These are phyloP conservation scores for Pristionchus exspectatus DNA, from an alignment of 2,888 invertebrate genomes.

Conservation along the genomic window DNA sequence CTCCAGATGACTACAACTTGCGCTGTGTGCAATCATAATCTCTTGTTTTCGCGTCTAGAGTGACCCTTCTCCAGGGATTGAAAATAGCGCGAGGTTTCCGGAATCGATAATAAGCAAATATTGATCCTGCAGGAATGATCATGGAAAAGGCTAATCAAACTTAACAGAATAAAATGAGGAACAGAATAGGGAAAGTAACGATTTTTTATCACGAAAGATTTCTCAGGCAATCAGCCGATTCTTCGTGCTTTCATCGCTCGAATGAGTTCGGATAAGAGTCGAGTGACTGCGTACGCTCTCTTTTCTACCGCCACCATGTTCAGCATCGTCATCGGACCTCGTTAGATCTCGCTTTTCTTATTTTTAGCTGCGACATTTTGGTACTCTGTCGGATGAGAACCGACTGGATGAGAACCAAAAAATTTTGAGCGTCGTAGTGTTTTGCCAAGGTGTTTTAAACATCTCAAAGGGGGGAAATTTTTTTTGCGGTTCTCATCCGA, in stretches of 20 bases:
- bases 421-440: no score
- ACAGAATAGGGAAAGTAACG: not conserved
- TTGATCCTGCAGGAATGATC: not conserved
- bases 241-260: slow-evolving; percentile 51
- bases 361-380: not conserved
- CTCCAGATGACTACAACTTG: not conserved
- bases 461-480: no score
- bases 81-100: not conserved
- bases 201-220: not conserved
- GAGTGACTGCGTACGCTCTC: slow-evolving; percentile 52
- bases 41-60: not conserved
- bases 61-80: not conserved
- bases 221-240: slow-evolving; percentile 48
- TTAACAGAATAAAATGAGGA: no score
- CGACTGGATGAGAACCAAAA: no score
- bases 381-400: no score
- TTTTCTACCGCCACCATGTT: slow-evolving; percentile 35
- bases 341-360: not conserved
- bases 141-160: not conserved
- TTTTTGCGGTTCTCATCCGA: no score
- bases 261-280: slow-evolving; percentile 51
- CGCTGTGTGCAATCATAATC: not conserved
- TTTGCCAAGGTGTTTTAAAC: no score
- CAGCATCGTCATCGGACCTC: slow-evolving; percentile 47
- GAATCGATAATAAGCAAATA: not conserved